These are phyloP conservation scores for Macropodus opercularis DNA, from an alignment of 2,797 vertebrate genomes.

Conservation along the genomic window DNA sequence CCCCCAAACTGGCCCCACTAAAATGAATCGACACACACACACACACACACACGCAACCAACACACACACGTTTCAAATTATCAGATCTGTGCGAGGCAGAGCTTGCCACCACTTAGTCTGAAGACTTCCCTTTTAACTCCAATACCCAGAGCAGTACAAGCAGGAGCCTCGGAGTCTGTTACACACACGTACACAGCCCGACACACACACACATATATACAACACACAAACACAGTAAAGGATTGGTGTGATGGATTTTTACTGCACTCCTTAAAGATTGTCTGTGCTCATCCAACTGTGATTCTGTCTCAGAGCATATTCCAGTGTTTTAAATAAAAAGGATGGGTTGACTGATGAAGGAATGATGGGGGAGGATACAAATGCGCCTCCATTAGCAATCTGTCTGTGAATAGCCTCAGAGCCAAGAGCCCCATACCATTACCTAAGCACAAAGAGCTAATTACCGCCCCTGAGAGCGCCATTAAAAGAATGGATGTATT, in stretches of 20 bases:
- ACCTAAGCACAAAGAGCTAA: conserved; percentile 67
- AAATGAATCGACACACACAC: conserved; percentile 27
- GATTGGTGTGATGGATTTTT: conserved; percentile 53
- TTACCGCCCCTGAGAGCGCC: conserved; percentile 49
- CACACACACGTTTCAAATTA: conserved; percentile 67
- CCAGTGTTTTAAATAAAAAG: conserved; percentile 62
- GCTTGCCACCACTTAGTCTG: conserved; percentile 73
- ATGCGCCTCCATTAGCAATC: conserved; percentile 71
- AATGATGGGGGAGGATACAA: conserved; percentile 67
- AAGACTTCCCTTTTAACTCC: conserved; percentile 78
- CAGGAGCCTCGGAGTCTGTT: conserved; percentile 64
- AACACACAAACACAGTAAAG: conserved; percentile 14
- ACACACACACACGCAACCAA: conserved; percentile 32
- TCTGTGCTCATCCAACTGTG: not conserved
- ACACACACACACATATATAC: conserved; percentile 1
- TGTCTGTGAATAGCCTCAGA: conserved; percentile 56
- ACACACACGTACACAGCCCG: conserved; percentile 20
- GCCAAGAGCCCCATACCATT: conserved; percentile 54
- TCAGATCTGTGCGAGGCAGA: conserved; percentile 62
- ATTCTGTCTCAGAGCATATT: conserved; percentile 14
- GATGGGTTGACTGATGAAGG: conserved; percentile 62
- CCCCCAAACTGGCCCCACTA: conserved; percentile 17
- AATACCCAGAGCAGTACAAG: conserved; percentile 50
- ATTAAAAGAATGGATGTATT: conserved; percentile 42
- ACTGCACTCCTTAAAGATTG: conserved; percentile 32